Evolutionary conservation across 2,888 invertebrate genomes (phyloP).

Genomic region (Pemphredon lugubris): DNA sequence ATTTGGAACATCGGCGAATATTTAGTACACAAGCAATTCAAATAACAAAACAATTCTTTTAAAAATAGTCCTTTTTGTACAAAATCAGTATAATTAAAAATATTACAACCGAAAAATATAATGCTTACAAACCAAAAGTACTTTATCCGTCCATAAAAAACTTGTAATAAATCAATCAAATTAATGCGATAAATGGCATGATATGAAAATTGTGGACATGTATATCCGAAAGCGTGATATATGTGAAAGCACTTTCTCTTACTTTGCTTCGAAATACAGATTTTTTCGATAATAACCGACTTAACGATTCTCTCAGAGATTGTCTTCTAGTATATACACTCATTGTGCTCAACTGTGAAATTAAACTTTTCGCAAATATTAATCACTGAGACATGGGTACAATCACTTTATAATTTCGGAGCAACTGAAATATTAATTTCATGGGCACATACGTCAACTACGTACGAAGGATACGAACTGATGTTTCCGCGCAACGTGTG

Average conservation of each 20-base stretch:
- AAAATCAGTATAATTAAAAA: too few relatives aligned
- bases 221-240: background rate
- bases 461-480: too few relatives aligned
- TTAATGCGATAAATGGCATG: too few relatives aligned
- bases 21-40: background rate
- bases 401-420: slow-evolving; percentile 15
- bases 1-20: too few relatives aligned
- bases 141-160: too few relatives aligned
- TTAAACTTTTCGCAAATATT: background rate
- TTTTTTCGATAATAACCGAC: slow-evolving; percentile 19
- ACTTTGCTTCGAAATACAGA: slow-evolving; percentile 24
- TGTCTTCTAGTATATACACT: slow-evolving; percentile 8
- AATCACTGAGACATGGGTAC: background rate
- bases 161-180: too few relatives aligned
- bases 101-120: too few relatives aligned
- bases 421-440: too few relatives aligned
- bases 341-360: slow-evolving; percentile 20
- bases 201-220: too few relatives aligned
- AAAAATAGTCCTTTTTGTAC: background rate
- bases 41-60: background rate
- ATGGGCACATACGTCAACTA: too few relatives aligned
- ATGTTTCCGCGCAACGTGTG: too few relatives aligned
- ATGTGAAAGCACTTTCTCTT: slow-evolving; percentile 5
- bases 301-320: slow-evolving; percentile 44
- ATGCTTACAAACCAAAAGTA: too few relatives aligned